Percentiles rank a stretch among this genome's conserved stretches.
phyloP scores from a whole-genome alignment of 2,797 vertebrate genomes.

The Melanotaenia trifasciata region DNA sequence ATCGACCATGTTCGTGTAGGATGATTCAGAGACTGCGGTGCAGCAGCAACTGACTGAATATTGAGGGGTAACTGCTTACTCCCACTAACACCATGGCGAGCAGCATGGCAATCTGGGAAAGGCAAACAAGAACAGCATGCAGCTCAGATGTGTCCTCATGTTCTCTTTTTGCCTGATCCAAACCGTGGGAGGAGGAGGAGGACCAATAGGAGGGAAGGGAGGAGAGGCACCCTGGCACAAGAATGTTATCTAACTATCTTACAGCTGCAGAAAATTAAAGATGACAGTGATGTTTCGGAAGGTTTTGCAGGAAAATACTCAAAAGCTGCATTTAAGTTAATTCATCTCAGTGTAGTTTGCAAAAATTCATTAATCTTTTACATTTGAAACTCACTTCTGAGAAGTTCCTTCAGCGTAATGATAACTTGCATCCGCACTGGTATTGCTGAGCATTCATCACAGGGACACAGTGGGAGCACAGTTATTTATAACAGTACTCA shows the following conservation, averaged over 20 bases:
- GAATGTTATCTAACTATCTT: conserved; percentile 36
- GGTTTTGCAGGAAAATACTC: conserved; percentile 7
- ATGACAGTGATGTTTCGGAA: conserved; percentile 24
- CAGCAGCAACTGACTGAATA: conserved; percentile 36
- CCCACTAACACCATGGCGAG: conserved; percentile 45
- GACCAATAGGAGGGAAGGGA: conserved; percentile 31
- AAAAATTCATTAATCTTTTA: not conserved
- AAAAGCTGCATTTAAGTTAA: conserved; percentile 3
- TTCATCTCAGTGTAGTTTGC: not conserved
- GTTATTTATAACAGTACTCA: conserved; percentile 10
- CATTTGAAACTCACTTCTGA: conserved; percentile 12
- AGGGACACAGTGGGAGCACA: not conserved
- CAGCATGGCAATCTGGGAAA: conserved; percentile 63
- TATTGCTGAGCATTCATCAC: conserved; percentile 44
- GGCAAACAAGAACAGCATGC: conserved; percentile 62
- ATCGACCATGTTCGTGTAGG: not conserved
- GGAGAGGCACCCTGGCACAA: conserved; percentile 19
- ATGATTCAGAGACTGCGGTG: conserved; percentile 13
- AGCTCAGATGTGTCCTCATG: conserved; percentile 55
- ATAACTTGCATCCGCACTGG: not conserved
- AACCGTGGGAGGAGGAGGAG: conserved; percentile 34
- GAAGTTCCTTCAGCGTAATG: conserved; percentile 17
- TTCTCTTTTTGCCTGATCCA: conserved; percentile 33
- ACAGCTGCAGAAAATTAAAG: conserved; percentile 62
- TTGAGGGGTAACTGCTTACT: conserved; percentile 32